Base-by-base conservation (phyloP, 2,113 vertebrate genomes). In the Rattus rattus region DNA sequence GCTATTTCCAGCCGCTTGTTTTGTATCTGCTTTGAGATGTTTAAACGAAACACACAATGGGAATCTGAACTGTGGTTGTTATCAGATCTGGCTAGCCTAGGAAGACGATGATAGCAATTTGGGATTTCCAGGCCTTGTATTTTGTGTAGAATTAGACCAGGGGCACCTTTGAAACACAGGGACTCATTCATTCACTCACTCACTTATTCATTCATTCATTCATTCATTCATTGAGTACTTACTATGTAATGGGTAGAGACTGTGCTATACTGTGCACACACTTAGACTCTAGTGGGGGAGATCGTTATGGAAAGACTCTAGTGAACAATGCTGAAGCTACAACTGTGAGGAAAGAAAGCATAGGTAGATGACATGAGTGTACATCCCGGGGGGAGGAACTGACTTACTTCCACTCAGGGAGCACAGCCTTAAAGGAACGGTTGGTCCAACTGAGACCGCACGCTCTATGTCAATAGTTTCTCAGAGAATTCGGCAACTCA, bases 1-100 rank as follows among this genome's bases (percentile, higher is more conserved):
- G 95, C 83, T 94, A 91, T 96, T 96, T 97, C 89, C 83, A 96
- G 94, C 80, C 97, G 90, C 88, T 97, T 96, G 94, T 97, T 97
- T 97, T 96, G 94, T 7, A 92, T 92, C 76, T 94, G 85, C 90
- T 93, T 94, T 89, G 94, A 84, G 93, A 95, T 96, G 88, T 94
- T 96, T 96, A 95, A 97, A 95, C 89, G 94, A 95, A 96, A 94
- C 83, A 88, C 88, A 92, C 77, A 92, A 95, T 91, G 72, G 81
- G 94, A 95, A 90, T 94, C 39, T 92, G 91, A 97, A 92, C 86
- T 85, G 75, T 93, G 92, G 54, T 94, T 56, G 30, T 96, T 95
- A 96, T 95, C 85, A 92, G 95, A 96, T 93, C 96, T 95, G 84
- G 93, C 80, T 95, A 43, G 76, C 79, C 75, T 8, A 52, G 1